Evolutionary conservation across 2,113 vertebrate species (phyloP), one percentile per base, ranked within the genome.

Genomic region (Colaptes auratus): DNA sequence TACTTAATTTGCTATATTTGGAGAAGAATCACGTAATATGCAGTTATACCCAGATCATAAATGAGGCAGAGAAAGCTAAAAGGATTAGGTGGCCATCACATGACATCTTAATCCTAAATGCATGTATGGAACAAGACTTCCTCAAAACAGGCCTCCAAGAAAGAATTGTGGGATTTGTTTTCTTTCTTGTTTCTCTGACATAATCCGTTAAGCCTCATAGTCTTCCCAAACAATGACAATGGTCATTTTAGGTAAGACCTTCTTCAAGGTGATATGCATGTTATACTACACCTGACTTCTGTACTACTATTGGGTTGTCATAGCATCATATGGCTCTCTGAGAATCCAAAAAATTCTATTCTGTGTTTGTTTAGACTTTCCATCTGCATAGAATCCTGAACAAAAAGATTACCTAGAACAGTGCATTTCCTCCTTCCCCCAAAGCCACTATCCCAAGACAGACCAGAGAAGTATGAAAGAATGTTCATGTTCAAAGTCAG

Each of bases 111-210:
- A 69, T 72, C 60, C 61, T 33, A 56, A 75, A 58, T 7, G 4
- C 8, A 44, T 46, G 5, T 5, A n/a, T 44, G 30, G 28, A 52
- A 46, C 46, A 88, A 84, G 23, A 71, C 4, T 64, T 88, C 36
- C 16, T 31, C 59, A 64, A 74, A 90, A 52, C 5, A 79, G 31
- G 13, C 3, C 20, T 8, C 17, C 3, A 16, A 52, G 76, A 60
- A 70, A 33, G 7, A 60, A 73, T 3, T 15, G 9, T 6, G 20
- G 5, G 1, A 0, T 0, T 7, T n/a, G n/a, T 1, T 1, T 1
- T 1, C 9, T 24, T n/a, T 4, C 18, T 33, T 58, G 2, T 42
- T 78, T 25, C 24, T 78, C 28, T 67, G 44, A 42, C 36, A 59
- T 5, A 23, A 44, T 10, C 30, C 35, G 1, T 33, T 77, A 52